phyloP scores from a whole-genome alignment of 2,113 vertebrate species.

The Pachycephala philippinensis region DNA sequence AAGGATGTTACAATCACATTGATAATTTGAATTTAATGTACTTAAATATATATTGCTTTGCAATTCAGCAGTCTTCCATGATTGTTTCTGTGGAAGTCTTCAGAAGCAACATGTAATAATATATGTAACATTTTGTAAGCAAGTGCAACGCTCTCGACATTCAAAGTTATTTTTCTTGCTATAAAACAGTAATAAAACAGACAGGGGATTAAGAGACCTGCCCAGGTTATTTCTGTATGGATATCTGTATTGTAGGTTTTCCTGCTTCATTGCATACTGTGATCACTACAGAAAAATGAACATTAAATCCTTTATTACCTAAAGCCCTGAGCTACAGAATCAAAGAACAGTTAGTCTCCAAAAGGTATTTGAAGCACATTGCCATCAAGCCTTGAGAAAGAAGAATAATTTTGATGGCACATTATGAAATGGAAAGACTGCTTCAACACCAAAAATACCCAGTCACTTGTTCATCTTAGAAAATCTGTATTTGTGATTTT shows the following conservation, averaged over 20 bases:
- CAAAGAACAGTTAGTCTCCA: not conserved
- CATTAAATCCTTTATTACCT: not conserved
- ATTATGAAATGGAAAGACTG: not conserved
- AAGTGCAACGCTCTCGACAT: fast-evolving
- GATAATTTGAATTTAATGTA: not conserved
- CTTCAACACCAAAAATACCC: not conserved
- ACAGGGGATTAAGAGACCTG: not conserved
- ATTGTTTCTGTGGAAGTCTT: not conserved
- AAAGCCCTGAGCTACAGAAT: not conserved
- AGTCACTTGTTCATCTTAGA: not conserved
- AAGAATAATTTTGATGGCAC: not conserved
- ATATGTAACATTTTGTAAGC: fast-evolving
- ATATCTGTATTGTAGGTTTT: not conserved
- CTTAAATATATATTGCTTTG: not conserved
- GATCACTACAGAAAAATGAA: not conserved
- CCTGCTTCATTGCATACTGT: not conserved
- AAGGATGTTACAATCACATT: not conserved
- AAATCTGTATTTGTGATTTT: not conserved
- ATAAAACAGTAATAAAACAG: not conserved
- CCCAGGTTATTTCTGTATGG: not conserved
- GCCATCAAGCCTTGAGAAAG: not conserved
- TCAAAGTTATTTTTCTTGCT: not conserved
- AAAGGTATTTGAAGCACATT: not conserved
- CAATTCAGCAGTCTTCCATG: not conserved
- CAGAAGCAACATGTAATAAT: not conserved